Evolutionary conservation across 2,888 invertebrate species (phyloP), one percentile per base, ranked within the genome.

Genomic region (Hoplodrina ambigua): DNA sequence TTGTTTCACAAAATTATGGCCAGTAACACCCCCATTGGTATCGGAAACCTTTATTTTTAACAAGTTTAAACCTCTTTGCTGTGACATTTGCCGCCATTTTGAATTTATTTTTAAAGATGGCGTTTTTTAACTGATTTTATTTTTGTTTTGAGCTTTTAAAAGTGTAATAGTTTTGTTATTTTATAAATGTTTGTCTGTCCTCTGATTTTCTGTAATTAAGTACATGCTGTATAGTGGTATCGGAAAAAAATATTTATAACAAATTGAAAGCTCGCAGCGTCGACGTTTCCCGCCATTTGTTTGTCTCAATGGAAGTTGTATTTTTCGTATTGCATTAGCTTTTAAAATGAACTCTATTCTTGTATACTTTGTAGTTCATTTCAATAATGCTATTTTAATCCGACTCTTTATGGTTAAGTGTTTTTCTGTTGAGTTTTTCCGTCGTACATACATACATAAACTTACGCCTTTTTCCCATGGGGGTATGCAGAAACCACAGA

Each of bases 1-100:
- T 82, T 86, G 81, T 81, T 72, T 62, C 55, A 67, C 63, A 69
- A 83, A 72, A 75, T 81, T 77, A 74, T 74, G 54, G 53, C 57
- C 72, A 61, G 55, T 61, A 68, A 75, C 64, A 66, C 30, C 20
- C 30, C 55, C 46, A 61, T 68, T 79, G 65, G 50, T 84, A 78
- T 82, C 69, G 80, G 75, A 72, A 82, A 81, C 15, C 72, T 81
- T 82, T 76, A 82, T 82, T 82, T 83, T 82, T 82, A 82, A 82
- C 82, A 82, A 84, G 84, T 82, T 81, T 74, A 82, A 82, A 64
- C 67, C 72, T 73, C 61, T 57, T 54, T 53, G 17, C 52, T 63
- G 46, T 62, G 56, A 52, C 20, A 69, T 55, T 59, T 66, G 17
- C 64, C 63, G 54, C 69, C 59, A 64, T 65, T 41, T 73, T 75